Evolutionary conservation across 2,113 vertebrate species (phyloP), one percentile per base, ranked within the genome.

Genomic region (Haemorhous mexicanus): DNA sequence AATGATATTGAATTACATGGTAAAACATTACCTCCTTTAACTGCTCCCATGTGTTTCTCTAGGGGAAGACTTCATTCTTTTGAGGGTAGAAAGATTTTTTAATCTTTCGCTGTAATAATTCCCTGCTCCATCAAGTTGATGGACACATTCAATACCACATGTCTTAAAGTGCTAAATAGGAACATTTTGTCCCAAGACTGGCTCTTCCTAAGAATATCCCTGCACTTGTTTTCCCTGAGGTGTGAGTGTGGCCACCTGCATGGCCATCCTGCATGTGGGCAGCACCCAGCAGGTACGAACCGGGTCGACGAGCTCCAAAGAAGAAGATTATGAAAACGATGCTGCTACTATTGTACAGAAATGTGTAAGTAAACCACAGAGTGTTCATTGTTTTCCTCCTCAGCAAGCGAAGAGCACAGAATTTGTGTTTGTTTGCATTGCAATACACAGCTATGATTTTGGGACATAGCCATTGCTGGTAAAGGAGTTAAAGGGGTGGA

Each of bases 341-440:
- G 99, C 99, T 28, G 99, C 99, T 96, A 99, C 99, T 39, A 99
- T 99, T 80, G 99, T 99, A 72, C 99, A 99, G 98, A 99, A 99
- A 99, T 99, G 99, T 97, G 99, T 99, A 98, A 98, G 99, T 98
- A 5, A 11, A 58, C 1, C 4, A 11, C 37, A 55, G 39, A 22
- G 5, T 21, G 22, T 16, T 87, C 32, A 7, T 16, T 72, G 37
- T 16, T 82, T 52, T 44, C 39, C 2, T 64, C 61, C 44, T 84
- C 3, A 13, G 28, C 12, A 28, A 32, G 18, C 0, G 1, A 46
- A 74, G 24, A 9, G 26, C 5, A 0, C 44, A 41, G 58, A 39
- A 23, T 37, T 83, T 67, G 9, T 67, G 4, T 75, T 75, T 66
- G 13, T 76, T 82, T 73, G 70, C n/a, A 7, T 22, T 64, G 66